Conservation (phyloP, 2,888 invertebrate genomes). For the Dicranocentrus wangi region DNA sequence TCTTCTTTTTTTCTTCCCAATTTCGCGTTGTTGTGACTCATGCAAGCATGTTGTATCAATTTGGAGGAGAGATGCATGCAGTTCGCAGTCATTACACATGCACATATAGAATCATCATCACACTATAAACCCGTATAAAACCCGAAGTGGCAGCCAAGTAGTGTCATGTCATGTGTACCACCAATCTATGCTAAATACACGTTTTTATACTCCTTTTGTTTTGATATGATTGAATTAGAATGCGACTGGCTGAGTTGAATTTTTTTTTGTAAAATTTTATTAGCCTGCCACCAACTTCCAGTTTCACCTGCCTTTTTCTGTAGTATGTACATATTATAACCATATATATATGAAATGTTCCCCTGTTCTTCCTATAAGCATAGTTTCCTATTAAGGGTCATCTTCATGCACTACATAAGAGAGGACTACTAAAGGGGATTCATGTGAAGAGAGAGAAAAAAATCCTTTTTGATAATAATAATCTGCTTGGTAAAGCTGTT, state of each 20-base stretch:
- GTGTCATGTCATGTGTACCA: constrained; percentile 43
- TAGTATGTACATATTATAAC: background rate
- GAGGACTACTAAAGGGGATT: constrained; percentile 23
- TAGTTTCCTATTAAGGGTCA: constrained; percentile 43
- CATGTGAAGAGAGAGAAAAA: constrained; percentile 51
- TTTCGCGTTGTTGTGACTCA: constrained; percentile 58
- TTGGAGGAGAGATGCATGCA: constrained; percentile 54
- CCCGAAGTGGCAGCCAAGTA: constrained; percentile 44
- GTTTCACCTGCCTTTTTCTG: constrained; percentile 50
- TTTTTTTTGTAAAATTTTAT: constrained; percentile 4
- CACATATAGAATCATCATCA: constrained; percentile 46
- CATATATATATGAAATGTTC: too few relatives aligned
- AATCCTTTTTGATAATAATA: constrained; percentile 40
- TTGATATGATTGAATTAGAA: constrained; percentile 25
- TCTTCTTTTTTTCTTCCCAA: constrained; percentile 18
- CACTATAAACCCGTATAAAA: constrained; percentile 61
- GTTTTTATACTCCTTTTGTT: constrained; percentile 15
- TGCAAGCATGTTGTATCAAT: constrained; percentile 58
- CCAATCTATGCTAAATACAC: constrained; percentile 27
- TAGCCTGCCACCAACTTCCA: constrained; percentile 47
- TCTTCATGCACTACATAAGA: background rate
- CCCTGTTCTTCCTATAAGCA: too few relatives aligned
- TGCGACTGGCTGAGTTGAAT: background rate
- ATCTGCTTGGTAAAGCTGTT: constrained; percentile 34
- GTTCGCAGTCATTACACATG: constrained; percentile 41